Evolutionary conservation across 2,888 invertebrate species (phyloP).

Genomic region (Biston stratarius): DNA sequence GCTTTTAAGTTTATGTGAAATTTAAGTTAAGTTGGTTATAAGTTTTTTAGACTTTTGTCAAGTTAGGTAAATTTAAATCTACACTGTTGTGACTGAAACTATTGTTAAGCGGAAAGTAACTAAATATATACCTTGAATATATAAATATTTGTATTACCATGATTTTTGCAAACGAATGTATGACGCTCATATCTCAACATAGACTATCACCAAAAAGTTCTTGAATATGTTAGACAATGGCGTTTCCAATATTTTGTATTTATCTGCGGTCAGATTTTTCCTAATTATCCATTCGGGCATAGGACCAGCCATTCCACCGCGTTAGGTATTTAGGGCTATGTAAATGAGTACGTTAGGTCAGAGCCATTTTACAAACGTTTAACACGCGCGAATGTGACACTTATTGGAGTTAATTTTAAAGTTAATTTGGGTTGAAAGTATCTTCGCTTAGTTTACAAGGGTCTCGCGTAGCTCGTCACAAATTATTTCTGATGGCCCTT

Average conservation of each 20-base stretch:
- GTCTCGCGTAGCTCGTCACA: constrained; percentile 27
- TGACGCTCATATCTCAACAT: too few relatives aligned
- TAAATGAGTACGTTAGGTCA: constrained; percentile 40
- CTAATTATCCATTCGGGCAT: constrained; percentile 45
- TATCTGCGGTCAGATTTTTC: constrained; percentile 40
- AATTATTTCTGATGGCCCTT: constrained; percentile 39
- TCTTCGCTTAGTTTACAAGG: constrained; percentile 10
- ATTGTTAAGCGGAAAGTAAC: too few relatives aligned
- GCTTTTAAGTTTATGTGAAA: too few relatives aligned
- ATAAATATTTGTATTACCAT: too few relatives aligned
- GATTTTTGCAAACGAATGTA: too few relatives aligned
- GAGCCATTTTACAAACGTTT: constrained; percentile 3
- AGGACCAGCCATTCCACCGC: constrained; percentile 30
- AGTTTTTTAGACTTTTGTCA: too few relatives aligned
- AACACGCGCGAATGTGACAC: constrained; percentile 19
- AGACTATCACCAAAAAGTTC: too few relatives aligned
- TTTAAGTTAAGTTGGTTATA: too few relatives aligned
- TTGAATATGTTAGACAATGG: not conserved
- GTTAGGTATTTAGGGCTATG: constrained; percentile 41
- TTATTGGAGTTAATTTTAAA: not conserved
- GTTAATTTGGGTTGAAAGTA: constrained; percentile 9
- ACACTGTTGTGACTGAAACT: too few relatives aligned
- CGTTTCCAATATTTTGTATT: not conserved
- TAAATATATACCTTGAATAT: too few relatives aligned
- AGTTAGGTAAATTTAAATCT: too few relatives aligned